These are phyloP conservation scores for Tenthredo livida DNA, from an alignment of 2,888 invertebrate species.

Conservation along the genomic window DNA sequence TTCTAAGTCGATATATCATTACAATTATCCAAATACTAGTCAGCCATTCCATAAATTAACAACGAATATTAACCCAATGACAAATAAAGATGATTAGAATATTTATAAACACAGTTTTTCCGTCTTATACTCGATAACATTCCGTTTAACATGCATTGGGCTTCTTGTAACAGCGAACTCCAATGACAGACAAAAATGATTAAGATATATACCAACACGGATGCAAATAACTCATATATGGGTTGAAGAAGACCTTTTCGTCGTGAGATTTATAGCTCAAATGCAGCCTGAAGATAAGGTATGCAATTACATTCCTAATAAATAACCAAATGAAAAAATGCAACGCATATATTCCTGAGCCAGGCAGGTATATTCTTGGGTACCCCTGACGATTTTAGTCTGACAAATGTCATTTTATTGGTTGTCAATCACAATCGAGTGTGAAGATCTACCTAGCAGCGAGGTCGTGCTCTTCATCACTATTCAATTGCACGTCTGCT, in stretches of 20 bases:
- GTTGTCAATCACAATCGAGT: neutral
- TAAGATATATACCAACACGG: no score
- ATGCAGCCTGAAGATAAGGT: neutral
- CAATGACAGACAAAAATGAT: no score
- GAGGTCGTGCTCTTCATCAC: neutral
- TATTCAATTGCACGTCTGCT: neutral
- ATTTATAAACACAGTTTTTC: neutral
- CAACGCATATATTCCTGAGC: neutral
- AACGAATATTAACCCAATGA: neutral
- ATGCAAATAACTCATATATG: no score
- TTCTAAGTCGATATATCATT: neutral
- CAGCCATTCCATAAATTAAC: neutral
- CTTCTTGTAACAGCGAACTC: no score
- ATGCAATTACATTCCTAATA: neutral
- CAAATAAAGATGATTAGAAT: neutral
- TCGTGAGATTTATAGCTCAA: neutral
- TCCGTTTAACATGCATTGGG: no score
- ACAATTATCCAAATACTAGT: neutral
- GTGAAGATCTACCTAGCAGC: neutral
- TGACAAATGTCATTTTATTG: neutral
- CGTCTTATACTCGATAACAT: no score
- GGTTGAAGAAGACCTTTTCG: no score
- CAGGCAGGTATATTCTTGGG: neutral
- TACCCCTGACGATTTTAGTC: neutral
- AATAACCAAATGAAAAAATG: neutral